phyloP scores from a whole-genome alignment of 1,140 invertebrate genomes.

The Saccostrea cuccullata region DNA sequence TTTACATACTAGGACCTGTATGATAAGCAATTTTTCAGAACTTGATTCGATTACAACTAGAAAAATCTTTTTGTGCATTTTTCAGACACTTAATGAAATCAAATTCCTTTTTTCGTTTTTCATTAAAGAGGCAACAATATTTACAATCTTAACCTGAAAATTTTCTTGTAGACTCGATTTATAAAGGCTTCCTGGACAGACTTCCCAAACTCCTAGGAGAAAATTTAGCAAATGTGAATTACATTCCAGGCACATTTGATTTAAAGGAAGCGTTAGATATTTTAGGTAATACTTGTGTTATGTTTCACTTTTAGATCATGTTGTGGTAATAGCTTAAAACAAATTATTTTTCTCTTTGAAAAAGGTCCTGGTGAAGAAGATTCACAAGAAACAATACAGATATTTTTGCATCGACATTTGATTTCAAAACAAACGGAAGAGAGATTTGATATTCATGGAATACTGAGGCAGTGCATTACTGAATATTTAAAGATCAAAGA shows the following conservation, averaged over 20 bases:
- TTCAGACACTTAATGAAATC: too few species aligned
- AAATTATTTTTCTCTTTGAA: not conserved
- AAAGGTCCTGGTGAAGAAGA: not conserved
- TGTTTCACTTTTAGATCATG: too few species aligned
- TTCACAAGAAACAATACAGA: not conserved
- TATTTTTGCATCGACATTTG: slow-evolving; percentile 47
- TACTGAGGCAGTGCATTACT: slow-evolving; percentile 48
- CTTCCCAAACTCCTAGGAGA: slow-evolving; percentile 39
- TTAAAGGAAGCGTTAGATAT: slow-evolving; percentile 28
- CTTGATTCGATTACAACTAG: too few species aligned
- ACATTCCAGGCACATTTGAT: slow-evolving; percentile 53
- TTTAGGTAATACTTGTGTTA: slow-evolving; percentile 32
- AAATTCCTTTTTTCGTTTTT: too few species aligned
- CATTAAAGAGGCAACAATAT: too few species aligned
- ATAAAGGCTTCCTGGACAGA: slow-evolving; percentile 49
- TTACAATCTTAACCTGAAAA: not conserved
- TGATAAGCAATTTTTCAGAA: too few species aligned
- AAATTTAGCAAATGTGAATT: slow-evolving; percentile 39
- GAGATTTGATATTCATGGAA: slow-evolving; percentile 53
- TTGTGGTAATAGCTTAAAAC: too few species aligned
- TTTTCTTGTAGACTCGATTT: slow-evolving; percentile 44
- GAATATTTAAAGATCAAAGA: slow-evolving; percentile 45
- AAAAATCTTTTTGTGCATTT: too few species aligned
- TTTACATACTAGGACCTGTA: too few species aligned
- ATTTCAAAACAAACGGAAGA: slow-evolving; percentile 25